A percentile compares a stretch with the other conserved stretches of the same genome.
Evolutionary conservation across 2,888 invertebrate species (phyloP).

Genomic region (Rotaria macrura): DNA sequence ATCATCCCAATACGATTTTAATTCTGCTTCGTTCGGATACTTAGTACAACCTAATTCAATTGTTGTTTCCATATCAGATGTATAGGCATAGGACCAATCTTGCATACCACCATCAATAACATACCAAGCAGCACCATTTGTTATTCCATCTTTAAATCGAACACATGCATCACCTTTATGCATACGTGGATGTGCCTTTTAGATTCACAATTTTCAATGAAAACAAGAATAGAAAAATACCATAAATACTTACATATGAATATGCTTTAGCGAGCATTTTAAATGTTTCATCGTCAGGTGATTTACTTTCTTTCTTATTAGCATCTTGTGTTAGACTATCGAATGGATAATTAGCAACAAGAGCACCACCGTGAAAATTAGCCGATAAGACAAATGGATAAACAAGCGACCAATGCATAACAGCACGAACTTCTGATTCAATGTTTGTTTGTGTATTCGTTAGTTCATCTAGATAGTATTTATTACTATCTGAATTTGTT

Average conservation of each 20-base stretch:
- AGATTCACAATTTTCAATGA: too few relatives aligned
- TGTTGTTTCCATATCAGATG: constrained; percentile 85
- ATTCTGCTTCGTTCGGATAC: constrained; percentile 64
- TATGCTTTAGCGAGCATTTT: constrained; percentile 68
- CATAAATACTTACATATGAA: constrained; percentile 60
- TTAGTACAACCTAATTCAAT: constrained; percentile 86
- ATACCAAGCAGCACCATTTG: constrained; percentile 93
- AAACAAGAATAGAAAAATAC: too few relatives aligned
- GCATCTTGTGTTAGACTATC: constrained; percentile 63
- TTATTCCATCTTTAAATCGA: constrained; percentile 73
- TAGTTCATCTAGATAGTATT: neutral
- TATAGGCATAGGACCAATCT: constrained; percentile 87
- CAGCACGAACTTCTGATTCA: constrained; percentile 74
- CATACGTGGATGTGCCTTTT: constrained; percentile 79
- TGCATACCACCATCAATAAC: constrained; percentile 63
- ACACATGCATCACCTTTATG: constrained; percentile 63
- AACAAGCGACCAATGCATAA: constrained; percentile 75
- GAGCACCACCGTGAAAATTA: constrained; percentile 69
- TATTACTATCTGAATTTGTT: neutral
- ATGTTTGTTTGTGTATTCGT: constrained; percentile 40
- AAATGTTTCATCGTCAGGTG: constrained; percentile 72
- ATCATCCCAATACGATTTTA: constrained; percentile 73
- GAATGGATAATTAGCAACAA: constrained; percentile 94
- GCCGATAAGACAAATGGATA: constrained; percentile 72
- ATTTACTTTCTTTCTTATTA: constrained; percentile 54